Percentiles rank a stretch among this genome's conserved stretches.
These are phyloP conservation scores for Diaprepes abbreviatus DNA, from an alignment of 2,888 invertebrate genomes.

Conservation along the genomic window DNA sequence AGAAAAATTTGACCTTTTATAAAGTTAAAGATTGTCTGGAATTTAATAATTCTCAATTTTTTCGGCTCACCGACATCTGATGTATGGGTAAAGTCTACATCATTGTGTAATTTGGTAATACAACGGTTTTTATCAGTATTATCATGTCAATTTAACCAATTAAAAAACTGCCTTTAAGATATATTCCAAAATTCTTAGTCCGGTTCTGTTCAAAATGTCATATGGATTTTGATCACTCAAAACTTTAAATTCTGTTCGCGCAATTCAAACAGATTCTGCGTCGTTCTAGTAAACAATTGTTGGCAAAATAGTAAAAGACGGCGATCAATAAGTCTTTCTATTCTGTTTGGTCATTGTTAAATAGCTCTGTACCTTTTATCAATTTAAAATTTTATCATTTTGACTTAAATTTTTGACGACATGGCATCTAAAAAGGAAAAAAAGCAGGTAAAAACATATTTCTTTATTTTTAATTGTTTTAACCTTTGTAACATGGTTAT, in stretches of 20 bases:
- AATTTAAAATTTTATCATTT: constrained; percentile 1
- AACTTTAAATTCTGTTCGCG: constrained; percentile 12
- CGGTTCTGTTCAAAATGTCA: constrained; percentile 17
- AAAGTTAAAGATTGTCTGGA: too few species aligned
- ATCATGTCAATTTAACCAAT: too few species aligned
- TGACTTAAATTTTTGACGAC: constrained; percentile 13
- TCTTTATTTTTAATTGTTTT: neutral
- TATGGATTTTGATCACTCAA: constrained; percentile 32
- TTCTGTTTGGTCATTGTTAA: neutral
- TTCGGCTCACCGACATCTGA: too few species aligned
- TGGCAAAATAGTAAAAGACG: neutral
- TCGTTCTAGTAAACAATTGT: neutral
- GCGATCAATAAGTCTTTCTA: constrained; percentile 13
- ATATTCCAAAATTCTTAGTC: constrained; percentile 11
- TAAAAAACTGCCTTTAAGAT: too few species aligned
- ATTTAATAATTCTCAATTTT: too few species aligned
- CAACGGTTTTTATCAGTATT: too few species aligned
- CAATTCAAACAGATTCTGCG: constrained; percentile 33
- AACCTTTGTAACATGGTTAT: neutral
- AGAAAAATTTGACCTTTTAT: too few species aligned
- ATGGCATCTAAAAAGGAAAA: constrained; percentile 43
- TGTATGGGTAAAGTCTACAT: too few species aligned
- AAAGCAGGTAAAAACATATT: constrained; percentile 28
- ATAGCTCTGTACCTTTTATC: neutral
- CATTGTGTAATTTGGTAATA: too few species aligned